Evolutionary conservation across 2,888 invertebrate genomes (phyloP).

Genomic region (Chromoteleia sp.): DNA sequence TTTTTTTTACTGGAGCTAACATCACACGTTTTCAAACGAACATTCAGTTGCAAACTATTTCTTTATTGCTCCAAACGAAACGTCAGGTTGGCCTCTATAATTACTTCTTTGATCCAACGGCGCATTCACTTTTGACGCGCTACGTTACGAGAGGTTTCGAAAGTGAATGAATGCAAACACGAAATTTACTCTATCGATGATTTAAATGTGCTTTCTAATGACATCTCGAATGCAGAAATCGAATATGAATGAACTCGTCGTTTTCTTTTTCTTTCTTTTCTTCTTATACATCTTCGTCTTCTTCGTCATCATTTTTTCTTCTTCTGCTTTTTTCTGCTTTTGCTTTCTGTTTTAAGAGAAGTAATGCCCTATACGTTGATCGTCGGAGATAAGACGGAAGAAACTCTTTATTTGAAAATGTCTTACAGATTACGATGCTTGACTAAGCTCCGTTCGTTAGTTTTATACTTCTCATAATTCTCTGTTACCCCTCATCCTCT

Average conservation of each 20-base stretch:
- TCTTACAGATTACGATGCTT: conserved; percentile 3
- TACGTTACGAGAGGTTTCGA: neutral
- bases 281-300: neutral
- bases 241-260: neutral
- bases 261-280: no score
- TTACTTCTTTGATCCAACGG: conserved; percentile 6
- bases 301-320: neutral
- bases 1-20: conserved; percentile 10
- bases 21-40: conserved; percentile 12
- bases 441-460: neutral
- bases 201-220: neutral
- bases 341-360: conserved; percentile 13
- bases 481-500: conserved; percentile 6
- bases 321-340: neutral
- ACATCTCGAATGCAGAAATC: neutral
- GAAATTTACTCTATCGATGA: conserved; percentile 6
- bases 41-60: conserved; percentile 2
- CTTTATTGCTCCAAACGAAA: conserved; percentile 12
- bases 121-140: conserved; percentile 10
- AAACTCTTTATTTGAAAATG: conserved; percentile 19
- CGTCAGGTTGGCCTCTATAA: neutral
- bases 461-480: conserved; percentile 3
- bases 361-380: conserved; percentile 35
- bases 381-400: conserved; percentile 39
- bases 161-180: conserved; percentile 12